Conservation (phyloP, 2,888 invertebrate genomes). For the Nemoura dubitans region DNA sequence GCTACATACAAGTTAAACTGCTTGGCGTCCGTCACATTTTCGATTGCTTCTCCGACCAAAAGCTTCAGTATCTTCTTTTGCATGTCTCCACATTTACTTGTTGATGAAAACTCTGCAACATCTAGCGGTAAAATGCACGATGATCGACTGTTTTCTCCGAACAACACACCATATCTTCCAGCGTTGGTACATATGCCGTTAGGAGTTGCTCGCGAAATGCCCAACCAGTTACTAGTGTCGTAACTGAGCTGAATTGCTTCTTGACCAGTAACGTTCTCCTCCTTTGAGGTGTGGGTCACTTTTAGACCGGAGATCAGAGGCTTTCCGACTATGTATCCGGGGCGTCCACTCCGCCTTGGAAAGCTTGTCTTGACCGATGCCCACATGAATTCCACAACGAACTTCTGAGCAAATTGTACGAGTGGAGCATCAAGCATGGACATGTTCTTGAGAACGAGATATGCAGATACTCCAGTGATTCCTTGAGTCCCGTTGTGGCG, state of each 20-base stretch:
- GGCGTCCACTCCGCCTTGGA: slow-evolving; percentile 73
- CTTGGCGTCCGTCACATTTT: slow-evolving; percentile 56
- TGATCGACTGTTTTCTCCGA: slow-evolving; percentile 57
- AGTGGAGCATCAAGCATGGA: slow-evolving; percentile 45
- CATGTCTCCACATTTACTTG: slow-evolving; percentile 55
- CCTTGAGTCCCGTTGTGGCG: slow-evolving; percentile 64
- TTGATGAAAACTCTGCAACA: slow-evolving; percentile 56
- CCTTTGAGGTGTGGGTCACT: slow-evolving; percentile 53
- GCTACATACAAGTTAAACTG: slow-evolving; percentile 58
- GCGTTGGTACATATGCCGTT: slow-evolving; percentile 55
- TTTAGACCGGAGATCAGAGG: slow-evolving; percentile 68
- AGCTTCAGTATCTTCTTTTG: slow-evolving; percentile 56
- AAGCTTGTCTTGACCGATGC: slow-evolving; percentile 52
- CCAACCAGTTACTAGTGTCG: slow-evolving; percentile 55
- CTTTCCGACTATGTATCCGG: slow-evolving; percentile 75
- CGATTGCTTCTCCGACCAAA: slow-evolving; percentile 54
- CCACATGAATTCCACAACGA: slow-evolving; percentile 47
- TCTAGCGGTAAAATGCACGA: slow-evolving; percentile 55
- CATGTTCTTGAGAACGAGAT: slow-evolving; percentile 59
- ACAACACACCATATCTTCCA: slow-evolving; percentile 55
- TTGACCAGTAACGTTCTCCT: slow-evolving; percentile 51
- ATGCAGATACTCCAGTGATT: slow-evolving; percentile 59
- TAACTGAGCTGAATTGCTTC: slow-evolving; percentile 51
- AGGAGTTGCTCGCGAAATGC: slow-evolving; percentile 55
- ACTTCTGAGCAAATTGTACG: slow-evolving; percentile 43